Evolutionary conservation across 2,797 vertebrate genomes (phyloP), one percentile per base, ranked within the genome.

Genomic region (Acropternis orthonyx): DNA sequence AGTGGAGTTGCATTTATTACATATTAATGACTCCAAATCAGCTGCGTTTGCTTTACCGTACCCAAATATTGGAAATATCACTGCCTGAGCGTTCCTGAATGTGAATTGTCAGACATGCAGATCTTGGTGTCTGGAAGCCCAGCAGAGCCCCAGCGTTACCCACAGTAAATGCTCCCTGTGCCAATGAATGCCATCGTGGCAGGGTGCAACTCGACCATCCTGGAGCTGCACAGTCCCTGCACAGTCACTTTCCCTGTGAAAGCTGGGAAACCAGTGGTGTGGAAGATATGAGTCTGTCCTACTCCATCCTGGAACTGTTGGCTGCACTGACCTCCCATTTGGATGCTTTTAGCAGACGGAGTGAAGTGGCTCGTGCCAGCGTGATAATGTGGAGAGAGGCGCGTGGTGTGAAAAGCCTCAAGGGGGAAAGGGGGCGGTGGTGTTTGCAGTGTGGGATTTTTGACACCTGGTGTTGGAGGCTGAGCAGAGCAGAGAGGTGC

Each of bases 361-460:
- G 23, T 16, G 24, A 48, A 36, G 75, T 41, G 10, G 51, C 48
- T 76, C 3, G 0, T 77, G 52, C 39, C 34, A 2, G 30, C 12
- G 67, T 6, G 28, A 54, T 62, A 83, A 73, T 1, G 1, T 30
- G 62, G 67, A 54, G 65, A 49, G 68, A 83, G 24, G 9, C 0
- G 0, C 0, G 0, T 16, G 37, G 55, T 26, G 75, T 54, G 79
- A 88, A 82, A 88, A 62, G 34, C 4, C 41, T 65, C 10, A 0
- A 0, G 0, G 2, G 23, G 22, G 8, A 24, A 51, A 72, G 2
- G 2, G 22, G 9, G n/a, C 0, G 0, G 34, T 3, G 2, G 17
- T 51, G 56, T 48, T 90, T 51, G 43, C 12, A 12, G 34, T 12
- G 22, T 18, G 51, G 36, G 65, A 36, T 49, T 90, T 88, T 80